phyloP scores from a whole-genome alignment of 2,797 vertebrate species.

The Myoxocephalus aenaeus region DNA sequence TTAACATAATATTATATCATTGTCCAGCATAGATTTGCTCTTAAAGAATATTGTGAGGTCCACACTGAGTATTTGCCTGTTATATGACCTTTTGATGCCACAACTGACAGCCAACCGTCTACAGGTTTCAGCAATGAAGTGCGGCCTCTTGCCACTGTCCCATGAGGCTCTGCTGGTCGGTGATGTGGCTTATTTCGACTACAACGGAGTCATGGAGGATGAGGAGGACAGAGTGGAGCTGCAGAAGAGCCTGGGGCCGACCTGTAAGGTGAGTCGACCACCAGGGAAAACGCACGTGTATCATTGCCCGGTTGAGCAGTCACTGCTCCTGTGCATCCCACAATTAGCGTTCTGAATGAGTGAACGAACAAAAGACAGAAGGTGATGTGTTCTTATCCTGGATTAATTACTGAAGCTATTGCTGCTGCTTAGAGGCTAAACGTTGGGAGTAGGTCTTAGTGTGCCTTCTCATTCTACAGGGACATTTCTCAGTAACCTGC shows the following conservation, averaged over 20 bases:
- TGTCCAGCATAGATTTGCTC: background rate
- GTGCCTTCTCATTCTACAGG: background rate
- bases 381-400: constrained; percentile 9
- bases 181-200: constrained; percentile 93
- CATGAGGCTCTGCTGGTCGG: constrained; percentile 94
- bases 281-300: background rate
- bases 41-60: constrained; percentile 1
- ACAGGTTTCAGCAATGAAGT: constrained; percentile 97
- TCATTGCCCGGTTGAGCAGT: background rate
- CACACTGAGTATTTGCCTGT: background rate
- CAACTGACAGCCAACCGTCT: constrained; percentile 27
- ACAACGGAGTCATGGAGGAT: constrained; percentile 92
- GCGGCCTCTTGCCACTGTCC: constrained; percentile 93
- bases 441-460: background rate
- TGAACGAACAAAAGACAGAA: constrained; percentile 7
- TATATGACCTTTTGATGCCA: background rate
- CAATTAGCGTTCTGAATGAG: constrained; percentile 10
- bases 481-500: background rate
- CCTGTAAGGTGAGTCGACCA: constrained; percentile 89
- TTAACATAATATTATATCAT: background rate
- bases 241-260: constrained; percentile 96
- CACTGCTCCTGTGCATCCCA: background rate
- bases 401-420: constrained; percentile 33
- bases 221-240: constrained; percentile 93
- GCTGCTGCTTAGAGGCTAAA: background rate